Percentiles rank a stretch among this genome's conserved stretches.
These are phyloP conservation scores for Leuciscus idus DNA, from an alignment of 2,113 vertebrate genomes.

Conservation along the genomic window DNA sequence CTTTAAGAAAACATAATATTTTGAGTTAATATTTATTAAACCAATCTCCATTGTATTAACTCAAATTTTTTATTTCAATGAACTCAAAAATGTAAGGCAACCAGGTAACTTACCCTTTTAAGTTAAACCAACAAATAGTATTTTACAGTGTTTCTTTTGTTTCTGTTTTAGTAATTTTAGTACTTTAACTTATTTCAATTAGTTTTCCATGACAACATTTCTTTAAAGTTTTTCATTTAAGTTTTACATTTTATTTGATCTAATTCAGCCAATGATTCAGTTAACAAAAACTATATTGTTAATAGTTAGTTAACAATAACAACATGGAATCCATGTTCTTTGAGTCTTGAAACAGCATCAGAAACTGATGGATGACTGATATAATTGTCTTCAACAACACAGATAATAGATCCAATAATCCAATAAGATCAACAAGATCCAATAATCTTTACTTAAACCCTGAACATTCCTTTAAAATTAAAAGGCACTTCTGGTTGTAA, in stretches of 20 bases:
- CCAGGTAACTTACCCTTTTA: no score
- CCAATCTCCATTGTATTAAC: no score
- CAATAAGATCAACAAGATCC: neutral
- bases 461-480: neutral
- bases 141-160: no score
- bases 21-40: no score
- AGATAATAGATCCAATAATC: neutral
- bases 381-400: neutral
- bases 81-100: no score
- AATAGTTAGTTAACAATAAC: neutral
- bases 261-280: neutral
- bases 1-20: no score
- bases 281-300: neutral
- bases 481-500: constrained; percentile 20
- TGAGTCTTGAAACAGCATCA: neutral
- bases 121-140: no score
- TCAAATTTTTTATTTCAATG: no score
- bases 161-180: neutral
- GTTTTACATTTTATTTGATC: neutral
- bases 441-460: neutral
- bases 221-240: neutral
- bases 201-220: neutral
- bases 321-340: neutral
- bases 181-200: neutral
- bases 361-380: neutral